Percentiles rank a stretch among this genome's conserved stretches.
phyloP scores from a whole-genome alignment of 2,888 invertebrate genomes.

The Aspidiotus destructor region DNA sequence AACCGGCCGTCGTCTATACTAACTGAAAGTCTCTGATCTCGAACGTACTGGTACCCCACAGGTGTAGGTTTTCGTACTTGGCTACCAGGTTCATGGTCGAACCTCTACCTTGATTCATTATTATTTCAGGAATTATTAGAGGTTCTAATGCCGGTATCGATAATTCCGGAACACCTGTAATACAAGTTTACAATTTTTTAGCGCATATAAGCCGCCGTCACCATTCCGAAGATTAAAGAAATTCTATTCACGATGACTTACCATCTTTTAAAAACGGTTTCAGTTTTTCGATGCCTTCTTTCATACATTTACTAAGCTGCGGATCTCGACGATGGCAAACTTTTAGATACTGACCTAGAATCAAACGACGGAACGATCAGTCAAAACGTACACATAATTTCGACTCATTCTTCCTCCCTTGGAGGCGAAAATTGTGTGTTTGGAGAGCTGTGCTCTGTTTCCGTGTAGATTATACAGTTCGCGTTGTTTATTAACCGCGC shows the following conservation, averaged over 20 bases:
- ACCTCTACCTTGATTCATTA: slow-evolving; percentile 58
- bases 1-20: slow-evolving; percentile 40
- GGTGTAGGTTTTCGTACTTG: slow-evolving; percentile 53
- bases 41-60: slow-evolving; percentile 55
- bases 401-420: too few species aligned
- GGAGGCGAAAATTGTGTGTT: too few species aligned
- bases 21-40: slow-evolving; percentile 56
- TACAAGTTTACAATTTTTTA: slow-evolving; percentile 7
- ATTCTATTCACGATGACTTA: slow-evolving; percentile 32
- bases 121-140: slow-evolving; percentile 55
- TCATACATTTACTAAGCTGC: slow-evolving; percentile 53
- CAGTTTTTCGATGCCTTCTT: slow-evolving; percentile 50
- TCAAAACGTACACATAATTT: background rate
- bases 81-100: slow-evolving; percentile 61
- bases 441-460: too few species aligned
- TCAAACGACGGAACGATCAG: background rate
- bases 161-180: slow-evolving; percentile 53
- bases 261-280: slow-evolving; percentile 50
- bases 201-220: background rate
- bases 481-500: too few species aligned
- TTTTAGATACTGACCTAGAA: slow-evolving; percentile 42
- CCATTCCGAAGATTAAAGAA: too few species aligned
- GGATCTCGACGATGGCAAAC: slow-evolving; percentile 56
- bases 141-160: slow-evolving; percentile 63
- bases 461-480: too few species aligned